Base-by-base conservation (phyloP, 2,888 invertebrate species). In the Arrhopalites spinosus region DNA sequence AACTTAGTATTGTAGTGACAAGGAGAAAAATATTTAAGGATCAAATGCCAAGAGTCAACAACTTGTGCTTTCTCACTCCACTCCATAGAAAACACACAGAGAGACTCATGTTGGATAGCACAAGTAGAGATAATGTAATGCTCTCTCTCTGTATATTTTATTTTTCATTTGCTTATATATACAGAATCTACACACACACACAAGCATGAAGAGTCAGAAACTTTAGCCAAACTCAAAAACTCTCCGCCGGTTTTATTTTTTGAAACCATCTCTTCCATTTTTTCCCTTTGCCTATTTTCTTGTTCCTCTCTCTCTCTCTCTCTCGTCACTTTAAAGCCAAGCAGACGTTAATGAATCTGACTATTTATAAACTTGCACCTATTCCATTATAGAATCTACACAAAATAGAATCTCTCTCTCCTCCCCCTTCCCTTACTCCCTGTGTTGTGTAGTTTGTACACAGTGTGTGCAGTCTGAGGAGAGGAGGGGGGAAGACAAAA, bases 341-440 rank as follows among this genome's bases (percentile, higher is more conserved):
- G 69, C 69, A 70, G 71, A 72, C 71, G 61, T 72, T 72, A 72
- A 72, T 72, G 71, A 72, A 72, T 72, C 43, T 43, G 59, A 72
- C 71, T 72, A 72, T 72, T 72, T 72, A 72, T 72, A 72, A 72
- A 72, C 71, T 61, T 72, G 20, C 61, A 72, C 71, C 71, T 72
- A 53, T 15, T 23, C 27, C 25, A 61, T 61, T 61, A 45, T 23
- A 59, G 43, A 29, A 20, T 67, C 23, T 63, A 56, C 56, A 56
- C 56, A 56, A 43, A 47, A 61, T 59, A 43, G 20, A 43, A 27
- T 11, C 45, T 43, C 61, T 45, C 25, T 61, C 47, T 45, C 23
- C 17, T 25, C 43, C 29, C 63, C 63, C 45, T 43, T 45, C 47
- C n/a, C n/a, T 15, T 5, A 2, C 61, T 61, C 25, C 23, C 25